Percentiles rank a stretch among this genome's conserved stretches.
These are phyloP conservation scores for Drosophila borborema DNA, from an alignment of 2,888 invertebrate species.

Conservation along the genomic window DNA sequence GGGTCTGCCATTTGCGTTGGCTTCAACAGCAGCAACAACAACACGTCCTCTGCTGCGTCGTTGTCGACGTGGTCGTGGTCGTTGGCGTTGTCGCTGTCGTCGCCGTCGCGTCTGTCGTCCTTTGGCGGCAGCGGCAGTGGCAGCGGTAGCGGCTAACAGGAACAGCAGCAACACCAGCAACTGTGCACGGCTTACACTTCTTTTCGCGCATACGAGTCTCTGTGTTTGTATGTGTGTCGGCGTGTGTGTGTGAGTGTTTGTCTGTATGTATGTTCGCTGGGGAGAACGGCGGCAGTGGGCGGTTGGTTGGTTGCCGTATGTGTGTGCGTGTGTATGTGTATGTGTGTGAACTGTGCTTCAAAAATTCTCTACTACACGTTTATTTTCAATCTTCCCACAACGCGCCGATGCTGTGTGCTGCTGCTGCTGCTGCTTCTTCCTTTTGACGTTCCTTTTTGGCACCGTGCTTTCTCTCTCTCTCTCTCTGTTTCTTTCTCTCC, in stretches of 20 bases:
- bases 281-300: slow-evolving; percentile 43
- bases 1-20: slow-evolving; percentile 84
- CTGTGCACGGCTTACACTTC: slow-evolving; percentile 72
- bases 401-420: slow-evolving; percentile 73
- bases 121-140: slow-evolving; percentile 64
- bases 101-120: slow-evolving; percentile 65
- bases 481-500: slow-evolving; percentile 10
- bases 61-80: slow-evolving; percentile 36
- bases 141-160: slow-evolving; percentile 63
- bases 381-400: slow-evolving; percentile 74
- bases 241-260: slow-evolving; percentile 26
- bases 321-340: slow-evolving; percentile 15
- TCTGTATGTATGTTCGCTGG: slow-evolving; percentile 36
- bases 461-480: slow-evolving; percentile 54
- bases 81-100: slow-evolving; percentile 38
- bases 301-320: slow-evolving; percentile 36
- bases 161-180: slow-evolving; percentile 59
- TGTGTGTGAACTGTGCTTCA: slow-evolving; percentile 66
- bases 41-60: slow-evolving; percentile 38
- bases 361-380: slow-evolving; percentile 83
- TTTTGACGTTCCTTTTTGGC: slow-evolving; percentile 64
- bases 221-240: slow-evolving; percentile 28
- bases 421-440: slow-evolving; percentile 47
- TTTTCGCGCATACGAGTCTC: slow-evolving; percentile 76
- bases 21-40: slow-evolving; percentile 58